phyloP scores from a whole-genome alignment of 1,140 invertebrate species.

The Drosophila nasuta region DNA sequence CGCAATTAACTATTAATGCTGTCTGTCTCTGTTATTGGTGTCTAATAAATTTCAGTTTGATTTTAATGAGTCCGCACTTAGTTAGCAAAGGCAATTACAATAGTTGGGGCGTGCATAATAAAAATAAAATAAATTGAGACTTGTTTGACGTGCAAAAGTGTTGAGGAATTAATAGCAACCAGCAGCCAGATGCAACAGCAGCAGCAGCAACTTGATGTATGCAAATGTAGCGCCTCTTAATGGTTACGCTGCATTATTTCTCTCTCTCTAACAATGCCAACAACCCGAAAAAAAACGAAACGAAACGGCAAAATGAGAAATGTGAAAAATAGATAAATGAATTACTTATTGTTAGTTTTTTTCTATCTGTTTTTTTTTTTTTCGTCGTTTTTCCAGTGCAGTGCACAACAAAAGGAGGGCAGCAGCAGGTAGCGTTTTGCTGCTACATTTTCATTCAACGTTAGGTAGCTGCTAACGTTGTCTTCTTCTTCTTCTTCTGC shows the following conservation, averaged over 20 bases:
- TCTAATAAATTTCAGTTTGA: not conserved
- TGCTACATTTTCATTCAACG: conserved; percentile 11
- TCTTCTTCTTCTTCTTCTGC: too few relatives aligned
- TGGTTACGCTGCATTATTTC: not conserved
- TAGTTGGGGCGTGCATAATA: conserved; percentile 20
- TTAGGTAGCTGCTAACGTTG: not conserved
- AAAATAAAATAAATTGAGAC: not conserved
- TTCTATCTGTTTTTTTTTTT: not conserved
- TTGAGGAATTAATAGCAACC: conserved; percentile 25
- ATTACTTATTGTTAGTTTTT: conserved; percentile 49
- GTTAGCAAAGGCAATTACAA: not conserved
- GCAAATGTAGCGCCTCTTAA: conserved; percentile 13
- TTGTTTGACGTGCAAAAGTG: conserved; percentile 21
- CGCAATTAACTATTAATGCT: not conserved
- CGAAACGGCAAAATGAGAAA: conserved; percentile 21
- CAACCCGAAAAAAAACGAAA: not conserved
- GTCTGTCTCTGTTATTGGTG: not conserved
- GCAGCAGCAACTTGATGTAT: conserved; percentile 1
- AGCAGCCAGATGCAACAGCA: not conserved
- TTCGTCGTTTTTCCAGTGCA: conserved; percentile 52
- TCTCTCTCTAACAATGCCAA: not conserved
- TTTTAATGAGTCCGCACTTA: not conserved
- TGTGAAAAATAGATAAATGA: conserved; percentile 35
- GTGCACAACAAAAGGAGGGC: conserved; percentile 45
- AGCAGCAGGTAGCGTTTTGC: conserved; percentile 8